Evolutionary conservation across 2,113 vertebrate genomes (phyloP).

Genomic region (Pangasianodon gigas): DNA sequence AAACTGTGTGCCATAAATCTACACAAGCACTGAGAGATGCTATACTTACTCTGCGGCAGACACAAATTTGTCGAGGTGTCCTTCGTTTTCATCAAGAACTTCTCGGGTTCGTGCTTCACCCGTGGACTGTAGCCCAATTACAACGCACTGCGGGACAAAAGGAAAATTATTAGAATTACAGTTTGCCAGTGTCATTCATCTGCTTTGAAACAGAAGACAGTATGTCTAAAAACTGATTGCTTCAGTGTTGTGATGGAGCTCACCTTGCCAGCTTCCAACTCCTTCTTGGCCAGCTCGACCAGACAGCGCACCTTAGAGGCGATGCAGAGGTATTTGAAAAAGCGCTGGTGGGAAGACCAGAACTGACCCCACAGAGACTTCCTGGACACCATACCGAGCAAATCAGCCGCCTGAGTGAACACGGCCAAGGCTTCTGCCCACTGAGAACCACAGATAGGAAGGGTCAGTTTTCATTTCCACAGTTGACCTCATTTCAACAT

Average conservation of each 20-base stretch:
- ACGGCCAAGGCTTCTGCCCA: conserved; percentile 90
- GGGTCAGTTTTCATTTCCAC: neutral
- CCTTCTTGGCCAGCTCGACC: conserved; percentile 87
- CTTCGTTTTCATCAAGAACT: conserved; percentile 92
- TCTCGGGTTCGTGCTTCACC: conserved; percentile 95
- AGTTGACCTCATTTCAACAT: neutral
- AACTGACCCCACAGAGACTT: conserved; percentile 98
- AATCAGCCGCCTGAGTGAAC: conserved; percentile 90
- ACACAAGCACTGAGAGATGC: neutral
- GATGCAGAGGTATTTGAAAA: conserved; percentile 99
- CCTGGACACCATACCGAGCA: conserved; percentile 86
- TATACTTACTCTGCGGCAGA: conserved; percentile 91
- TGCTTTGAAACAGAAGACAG: neutral
- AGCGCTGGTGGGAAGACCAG: conserved; percentile 97
- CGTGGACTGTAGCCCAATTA: conserved; percentile 95
- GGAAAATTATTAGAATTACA: neutral
- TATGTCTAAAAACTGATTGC: neutral
- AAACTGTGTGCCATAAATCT: neutral
- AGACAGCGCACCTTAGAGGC: conserved; percentile 92
- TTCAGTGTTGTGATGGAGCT: conserved; percentile 6
- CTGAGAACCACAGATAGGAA: conserved; percentile 64
- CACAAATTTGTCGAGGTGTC: conserved; percentile 90
- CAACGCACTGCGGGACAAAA: conserved; percentile 80
- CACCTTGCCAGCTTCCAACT: conserved; percentile 89
- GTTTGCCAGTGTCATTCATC: neutral